Conservation (phyloP, 1,140 invertebrate species). For the Drosophila cardini region DNA sequence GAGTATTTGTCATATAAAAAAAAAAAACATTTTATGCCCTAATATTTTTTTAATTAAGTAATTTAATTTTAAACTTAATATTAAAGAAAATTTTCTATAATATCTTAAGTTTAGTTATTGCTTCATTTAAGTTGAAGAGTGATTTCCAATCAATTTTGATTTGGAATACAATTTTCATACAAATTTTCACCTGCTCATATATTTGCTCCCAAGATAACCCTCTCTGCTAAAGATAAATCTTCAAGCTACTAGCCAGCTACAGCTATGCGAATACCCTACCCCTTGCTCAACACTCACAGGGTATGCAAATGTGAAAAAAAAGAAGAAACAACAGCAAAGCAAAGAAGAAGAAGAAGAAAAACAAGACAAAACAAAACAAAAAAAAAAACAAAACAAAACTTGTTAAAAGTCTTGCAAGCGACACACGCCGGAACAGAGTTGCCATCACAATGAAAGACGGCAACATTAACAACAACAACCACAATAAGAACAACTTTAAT, state of each 20-base stretch:
- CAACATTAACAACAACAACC: constrained; percentile 17
- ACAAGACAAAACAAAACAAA: constrained; percentile 16
- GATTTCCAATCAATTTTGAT: too few species aligned
- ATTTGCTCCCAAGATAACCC: too few species aligned
- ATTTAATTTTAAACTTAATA: too few species aligned
- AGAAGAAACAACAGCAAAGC: constrained; percentile 8
- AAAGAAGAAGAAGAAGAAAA: constrained; percentile 14
- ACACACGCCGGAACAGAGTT: constrained; percentile 46
- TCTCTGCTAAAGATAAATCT: too few species aligned
- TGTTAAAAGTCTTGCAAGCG: constrained; percentile 58
- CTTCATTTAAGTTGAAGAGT: too few species aligned
- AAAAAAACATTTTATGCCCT: too few species aligned
- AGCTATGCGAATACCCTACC: background rate
- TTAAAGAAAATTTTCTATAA: too few species aligned
- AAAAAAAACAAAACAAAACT: constrained; percentile 38
- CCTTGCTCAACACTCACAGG: background rate
- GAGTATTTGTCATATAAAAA: too few species aligned
- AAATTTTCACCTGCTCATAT: too few species aligned
- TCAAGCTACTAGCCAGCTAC: background rate
- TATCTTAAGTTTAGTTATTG: too few species aligned
- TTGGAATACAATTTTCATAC: too few species aligned
- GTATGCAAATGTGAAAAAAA: constrained; percentile 6
- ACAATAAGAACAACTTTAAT: constrained; percentile 6
- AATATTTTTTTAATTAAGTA: too few species aligned
- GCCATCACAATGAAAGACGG: constrained; percentile 33